A percentile compares a stretch with the other conserved stretches of the same genome.
Evolutionary conservation across 2,888 invertebrate genomes (phyloP).

Genomic region (Tipula lateralis): DNA sequence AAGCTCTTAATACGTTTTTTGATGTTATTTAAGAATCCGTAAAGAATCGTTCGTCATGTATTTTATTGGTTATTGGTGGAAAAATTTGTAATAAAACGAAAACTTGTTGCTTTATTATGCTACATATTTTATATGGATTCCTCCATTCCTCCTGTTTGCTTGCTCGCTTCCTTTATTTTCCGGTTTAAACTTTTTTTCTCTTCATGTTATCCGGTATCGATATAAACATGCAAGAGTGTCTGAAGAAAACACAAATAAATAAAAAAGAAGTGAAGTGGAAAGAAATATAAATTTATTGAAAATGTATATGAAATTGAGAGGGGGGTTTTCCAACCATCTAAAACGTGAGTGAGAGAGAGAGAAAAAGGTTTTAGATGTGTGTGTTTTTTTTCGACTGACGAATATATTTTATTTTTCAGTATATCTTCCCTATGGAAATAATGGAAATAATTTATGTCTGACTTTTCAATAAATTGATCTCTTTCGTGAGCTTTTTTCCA

Average conservation of each 20-base stretch:
- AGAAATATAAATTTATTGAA: neutral
- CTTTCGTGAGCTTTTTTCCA: neutral
- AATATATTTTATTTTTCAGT: neutral
- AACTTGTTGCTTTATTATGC: neutral
- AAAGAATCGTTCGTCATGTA: conserved; percentile 7
- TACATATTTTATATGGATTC: neutral
- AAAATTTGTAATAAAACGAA: neutral
- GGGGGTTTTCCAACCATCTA: neutral
- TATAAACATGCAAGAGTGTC: conserved; percentile 12
- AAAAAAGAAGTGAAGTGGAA: neutral
- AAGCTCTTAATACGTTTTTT: conserved; percentile 1
- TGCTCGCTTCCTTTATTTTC: neutral
- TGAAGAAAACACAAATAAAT: neutral
- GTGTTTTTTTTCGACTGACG: neutral
- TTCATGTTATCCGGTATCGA: neutral
- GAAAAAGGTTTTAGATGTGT: no score
- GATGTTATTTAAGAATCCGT: neutral
- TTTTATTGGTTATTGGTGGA: conserved; percentile 11
- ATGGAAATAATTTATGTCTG: conserved; percentile 11
- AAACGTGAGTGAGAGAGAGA: neutral
- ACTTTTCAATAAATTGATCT: neutral
- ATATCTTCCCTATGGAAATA: neutral
- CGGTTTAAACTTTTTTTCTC: neutral
- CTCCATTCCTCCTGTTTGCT: neutral
- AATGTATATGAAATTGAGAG: neutral